Conservation (phyloP, 37 sponge, comb jelly and placozoan genomes). For the Chondrosia reniformis region DNA sequence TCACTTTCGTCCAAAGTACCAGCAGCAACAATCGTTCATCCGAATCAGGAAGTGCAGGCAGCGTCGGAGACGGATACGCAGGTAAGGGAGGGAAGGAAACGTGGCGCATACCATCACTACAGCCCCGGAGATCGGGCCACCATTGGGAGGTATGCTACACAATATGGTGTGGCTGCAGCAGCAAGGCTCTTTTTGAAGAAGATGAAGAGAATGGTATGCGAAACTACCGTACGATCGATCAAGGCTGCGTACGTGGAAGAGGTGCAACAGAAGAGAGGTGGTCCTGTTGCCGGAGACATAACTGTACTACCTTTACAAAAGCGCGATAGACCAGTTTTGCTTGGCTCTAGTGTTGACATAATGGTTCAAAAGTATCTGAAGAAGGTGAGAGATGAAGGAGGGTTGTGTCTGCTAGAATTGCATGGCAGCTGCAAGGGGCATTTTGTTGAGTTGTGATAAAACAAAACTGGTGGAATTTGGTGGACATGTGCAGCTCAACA, state of each 20-base stretch:
- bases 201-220: neutral
- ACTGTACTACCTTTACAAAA: neutral
- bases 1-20: neutral
- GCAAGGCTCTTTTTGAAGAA: neutral
- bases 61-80: neutral
- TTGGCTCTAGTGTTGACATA: neutral
- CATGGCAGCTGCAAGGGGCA: neutral
- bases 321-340: neutral
- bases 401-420: no score
- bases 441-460: neutral
- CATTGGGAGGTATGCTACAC: constrained; percentile 8
- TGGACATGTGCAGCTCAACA: neutral
- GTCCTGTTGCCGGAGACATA: neutral
- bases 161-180: constrained; percentile 24
- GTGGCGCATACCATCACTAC: constrained; percentile 10
- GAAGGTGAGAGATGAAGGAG: neutral
- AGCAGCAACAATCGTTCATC: neutral
- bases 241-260: constrained; percentile 9
- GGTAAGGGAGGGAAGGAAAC: no score
- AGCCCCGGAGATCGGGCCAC: neutral
- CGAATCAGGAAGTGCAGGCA: neutral
- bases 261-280: neutral
- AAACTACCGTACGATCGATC: constrained; percentile 17
- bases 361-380: neutral
- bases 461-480: neutral